phyloP scores from a whole-genome alignment of 2,797 vertebrate genomes.

The Moxostoma hubbsi region DNA sequence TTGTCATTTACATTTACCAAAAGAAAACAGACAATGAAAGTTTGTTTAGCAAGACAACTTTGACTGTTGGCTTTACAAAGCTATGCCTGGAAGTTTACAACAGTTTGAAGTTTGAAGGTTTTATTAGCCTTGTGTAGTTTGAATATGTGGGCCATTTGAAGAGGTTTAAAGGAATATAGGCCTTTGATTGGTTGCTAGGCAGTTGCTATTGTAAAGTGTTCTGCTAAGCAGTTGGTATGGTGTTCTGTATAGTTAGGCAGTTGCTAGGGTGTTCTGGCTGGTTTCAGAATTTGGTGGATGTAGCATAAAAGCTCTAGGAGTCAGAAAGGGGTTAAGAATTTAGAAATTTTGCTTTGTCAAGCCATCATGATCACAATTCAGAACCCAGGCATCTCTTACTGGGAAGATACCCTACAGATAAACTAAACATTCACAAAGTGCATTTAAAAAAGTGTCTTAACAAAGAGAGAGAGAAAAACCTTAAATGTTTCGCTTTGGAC shows the following conservation, averaged over 20 bases:
- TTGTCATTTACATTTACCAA: conserved; percentile 14
- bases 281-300: neutral
- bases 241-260: neutral
- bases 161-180: neutral
- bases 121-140: neutral
- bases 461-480: conserved; percentile 46
- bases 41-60: too few relatives aligned
- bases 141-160: neutral
- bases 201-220: neutral
- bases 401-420: neutral
- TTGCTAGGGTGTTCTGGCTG: conserved; percentile 65
- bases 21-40: neutral
- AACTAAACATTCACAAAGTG: conserved; percentile 2
- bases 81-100: neutral
- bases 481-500: conserved; percentile 8
- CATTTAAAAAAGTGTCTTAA: conserved; percentile 1
- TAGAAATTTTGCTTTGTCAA: conserved; percentile 12
- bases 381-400: conserved; percentile 1
- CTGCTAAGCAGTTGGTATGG: too few relatives aligned
- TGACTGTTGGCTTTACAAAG: conserved; percentile 12
- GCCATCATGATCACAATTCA: conserved; percentile 10
- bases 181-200: too few relatives aligned
- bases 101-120: neutral
- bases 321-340: neutral
- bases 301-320: neutral